Percentiles rank a stretch among this genome's conserved stretches.
phyloP scores from a whole-genome alignment of 2,113 vertebrate genomes.

The Catagonus wagneri region DNA sequence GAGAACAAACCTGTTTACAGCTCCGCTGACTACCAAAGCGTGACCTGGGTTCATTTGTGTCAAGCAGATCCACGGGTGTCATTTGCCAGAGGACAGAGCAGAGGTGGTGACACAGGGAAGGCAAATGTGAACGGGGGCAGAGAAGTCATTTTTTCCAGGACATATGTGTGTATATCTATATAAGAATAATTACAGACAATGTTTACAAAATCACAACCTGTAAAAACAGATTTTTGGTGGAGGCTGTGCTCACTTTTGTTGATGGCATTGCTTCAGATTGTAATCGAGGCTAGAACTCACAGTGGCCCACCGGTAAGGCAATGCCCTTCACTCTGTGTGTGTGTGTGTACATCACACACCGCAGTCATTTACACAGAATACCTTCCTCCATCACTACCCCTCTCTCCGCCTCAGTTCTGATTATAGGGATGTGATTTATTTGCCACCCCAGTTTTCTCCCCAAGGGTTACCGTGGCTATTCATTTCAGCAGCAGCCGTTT shows the following conservation, averaged over 20 bases:
- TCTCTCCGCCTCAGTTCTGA: not conserved
- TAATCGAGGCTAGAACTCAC: not conserved
- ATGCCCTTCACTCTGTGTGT: not conserved
- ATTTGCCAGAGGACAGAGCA: not conserved
- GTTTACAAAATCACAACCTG: slow-evolving; percentile 1
- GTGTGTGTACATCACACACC: not conserved
- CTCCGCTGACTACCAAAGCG: not conserved
- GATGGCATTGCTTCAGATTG: not conserved
- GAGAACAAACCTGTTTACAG: not conserved
- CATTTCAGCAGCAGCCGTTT: not conserved
- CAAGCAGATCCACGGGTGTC: not conserved
- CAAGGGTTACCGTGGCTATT: not conserved
- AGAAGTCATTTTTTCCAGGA: not conserved
- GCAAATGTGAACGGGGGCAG: not conserved
- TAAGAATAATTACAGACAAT: not conserved
- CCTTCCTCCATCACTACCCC: not conserved
- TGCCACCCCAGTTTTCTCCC: not conserved
- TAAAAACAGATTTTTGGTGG: not conserved
- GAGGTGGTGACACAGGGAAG: not conserved
- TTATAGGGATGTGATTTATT: not conserved
- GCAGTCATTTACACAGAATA: not conserved
- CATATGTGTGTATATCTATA: not conserved
- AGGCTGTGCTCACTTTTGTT: not conserved
- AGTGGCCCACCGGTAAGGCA: not conserved
- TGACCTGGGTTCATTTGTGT: not conserved